Base-by-base conservation (phyloP, 2,888 invertebrate genomes). In the Stramonita haemastoma region DNA sequence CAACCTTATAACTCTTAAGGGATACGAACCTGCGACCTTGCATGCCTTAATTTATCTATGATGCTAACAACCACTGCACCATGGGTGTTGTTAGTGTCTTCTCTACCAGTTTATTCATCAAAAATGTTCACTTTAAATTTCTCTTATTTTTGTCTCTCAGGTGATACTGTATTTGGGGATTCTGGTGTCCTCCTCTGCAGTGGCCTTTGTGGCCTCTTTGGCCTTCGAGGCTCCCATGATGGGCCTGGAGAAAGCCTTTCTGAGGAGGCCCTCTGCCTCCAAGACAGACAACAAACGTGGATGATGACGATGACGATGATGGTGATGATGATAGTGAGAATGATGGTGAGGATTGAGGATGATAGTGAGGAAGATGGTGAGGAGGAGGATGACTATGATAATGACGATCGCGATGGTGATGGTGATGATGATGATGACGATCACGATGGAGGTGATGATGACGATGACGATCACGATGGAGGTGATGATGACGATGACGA, bases 171-270 rank as follows among this genome's bases (percentile, higher is more conserved):
- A 87, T 79, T 79, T 87, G 0, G 87, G 87, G 0, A 56, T 79
- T 29, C 86, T 89, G 85, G 77, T 85, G 29, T 29, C 83, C n/a
- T 79, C 89, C 87, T 60, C 29, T 57, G n/a, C 57, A 29, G 87
- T 83, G 77, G 90, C 89, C 22, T 77, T 85, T 5, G 87, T 89
- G 13, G 85, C 89, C 8, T 90, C 90, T 36, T 66, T 90, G 73
- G 89, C 89, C 15, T 90, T 89, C 57, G 90, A 90, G 60, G 73
- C 90, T 8, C 90, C 90, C 15, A 81, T 90, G 81, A 87, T 90
- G 87, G 89, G 87, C 0, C 70, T 90, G 87, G 89, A 90, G 87
- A 90, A 87, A 34, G 73, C 79, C 13, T 89, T 91, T 56, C 86
- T 91, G 0, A 87, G 70, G 0, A 87, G 70, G 6, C 87, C 81